These are phyloP conservation scores for Oryzias celebensis DNA, from an alignment of 2,113 vertebrate genomes.

Conservation along the genomic window DNA sequence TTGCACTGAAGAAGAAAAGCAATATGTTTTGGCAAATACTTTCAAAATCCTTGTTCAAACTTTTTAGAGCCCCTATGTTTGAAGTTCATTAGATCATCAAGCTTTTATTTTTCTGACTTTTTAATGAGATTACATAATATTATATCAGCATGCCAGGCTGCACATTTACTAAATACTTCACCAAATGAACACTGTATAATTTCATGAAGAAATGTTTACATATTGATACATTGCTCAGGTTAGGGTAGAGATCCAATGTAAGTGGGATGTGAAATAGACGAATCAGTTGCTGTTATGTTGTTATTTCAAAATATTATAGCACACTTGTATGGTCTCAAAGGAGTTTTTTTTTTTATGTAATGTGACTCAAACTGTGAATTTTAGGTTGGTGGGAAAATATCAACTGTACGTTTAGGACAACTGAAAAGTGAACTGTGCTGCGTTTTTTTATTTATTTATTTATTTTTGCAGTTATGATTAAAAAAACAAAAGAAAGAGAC, in stretches of 20 bases:
- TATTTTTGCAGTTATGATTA: slow-evolving; percentile 24
- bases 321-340: slow-evolving; percentile 42
- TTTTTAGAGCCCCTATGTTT: slow-evolving; percentile 8
- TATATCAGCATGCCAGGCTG: slow-evolving; percentile 57
- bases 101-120: slow-evolving; percentile 21
- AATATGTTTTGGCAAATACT: slow-evolving; percentile 52
- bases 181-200: slow-evolving; percentile 56
- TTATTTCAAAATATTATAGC: slow-evolving; percentile 49
- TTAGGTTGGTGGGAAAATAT: slow-evolving; percentile 38
- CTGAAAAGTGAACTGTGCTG: slow-evolving; percentile 13
- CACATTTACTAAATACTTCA: slow-evolving; percentile 30
- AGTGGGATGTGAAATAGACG: slow-evolving; percentile 52
- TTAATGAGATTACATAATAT: slow-evolving; percentile 37
- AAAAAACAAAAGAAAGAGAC: slow-evolving; percentile 32
- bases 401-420: slow-evolving; percentile 29
- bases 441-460: slow-evolving; percentile 9
- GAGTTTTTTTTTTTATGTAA: slow-evolving; percentile 40
- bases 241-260: slow-evolving; percentile 59
- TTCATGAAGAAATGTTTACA: slow-evolving; percentile 74
- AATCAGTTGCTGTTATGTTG: slow-evolving; percentile 62
- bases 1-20: slow-evolving; percentile 52
- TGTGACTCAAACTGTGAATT: slow-evolving; percentile 39
- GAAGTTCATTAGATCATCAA: slow-evolving; percentile 24
- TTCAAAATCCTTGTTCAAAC: slow-evolving; percentile 15
- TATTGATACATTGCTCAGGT: slow-evolving; percentile 72